These are phyloP conservation scores for Lasioglossum albipes DNA, from an alignment of 1,140 invertebrate species.

Conservation along the genomic window DNA sequence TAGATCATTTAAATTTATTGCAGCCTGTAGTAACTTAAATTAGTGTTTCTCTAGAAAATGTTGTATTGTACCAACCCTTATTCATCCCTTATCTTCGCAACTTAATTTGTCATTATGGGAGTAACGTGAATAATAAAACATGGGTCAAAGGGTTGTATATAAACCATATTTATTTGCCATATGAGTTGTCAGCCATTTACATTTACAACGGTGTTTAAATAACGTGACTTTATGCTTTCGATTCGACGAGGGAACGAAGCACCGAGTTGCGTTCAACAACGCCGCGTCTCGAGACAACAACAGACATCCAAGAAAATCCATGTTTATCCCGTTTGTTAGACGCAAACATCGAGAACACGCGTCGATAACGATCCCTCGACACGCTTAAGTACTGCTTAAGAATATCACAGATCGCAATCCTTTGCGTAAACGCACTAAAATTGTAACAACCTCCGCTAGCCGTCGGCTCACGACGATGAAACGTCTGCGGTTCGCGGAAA, in stretches of 20 bases:
- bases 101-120: too few species aligned
- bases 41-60: too few species aligned
- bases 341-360: not conserved
- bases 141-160: conserved; percentile 48
- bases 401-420: conserved; percentile 70
- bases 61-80: too few species aligned
- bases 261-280: not conserved
- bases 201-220: conserved; percentile 60
- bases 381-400: conserved; percentile 62
- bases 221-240: conserved; percentile 56
- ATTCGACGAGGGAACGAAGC: conserved; percentile 22
- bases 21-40: too few species aligned
- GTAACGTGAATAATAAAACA: too few species aligned
- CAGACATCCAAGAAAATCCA: not conserved
- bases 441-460: conserved; percentile 46
- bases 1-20: too few species aligned
- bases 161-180: conserved; percentile 69
- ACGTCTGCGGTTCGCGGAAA: conserved; percentile 14
- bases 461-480: conserved; percentile 33
- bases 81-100: too few species aligned
- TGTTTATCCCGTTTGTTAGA: not conserved
- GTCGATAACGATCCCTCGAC: not conserved
- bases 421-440: conserved; percentile 55
- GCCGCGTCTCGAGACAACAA: not conserved
- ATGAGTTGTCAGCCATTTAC: conserved; percentile 63